phyloP scores from a whole-genome alignment of 2,888 invertebrate species.

The Leucophenga maculata region DNA sequence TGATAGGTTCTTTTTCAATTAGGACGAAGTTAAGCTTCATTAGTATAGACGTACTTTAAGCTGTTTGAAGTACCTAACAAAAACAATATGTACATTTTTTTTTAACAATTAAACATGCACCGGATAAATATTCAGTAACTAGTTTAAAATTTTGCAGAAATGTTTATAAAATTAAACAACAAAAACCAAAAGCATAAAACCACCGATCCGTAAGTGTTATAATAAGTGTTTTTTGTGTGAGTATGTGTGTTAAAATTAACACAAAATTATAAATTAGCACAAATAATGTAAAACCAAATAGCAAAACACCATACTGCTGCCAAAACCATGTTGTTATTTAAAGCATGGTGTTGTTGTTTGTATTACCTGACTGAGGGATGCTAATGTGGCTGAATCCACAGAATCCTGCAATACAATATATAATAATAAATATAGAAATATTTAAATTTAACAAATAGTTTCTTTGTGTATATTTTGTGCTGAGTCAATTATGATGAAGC shows the following conservation, averaged over 20 bases:
- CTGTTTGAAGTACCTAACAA: too few species aligned
- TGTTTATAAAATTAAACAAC: neutral
- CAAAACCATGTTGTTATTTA: constrained; percentile 7
- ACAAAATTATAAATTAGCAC: constrained; percentile 1
- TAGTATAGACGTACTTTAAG: too few species aligned
- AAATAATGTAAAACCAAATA: neutral
- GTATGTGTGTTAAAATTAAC: neutral
- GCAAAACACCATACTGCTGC: neutral
- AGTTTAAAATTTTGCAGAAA: neutral
- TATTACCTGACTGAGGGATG: constrained; percentile 73
- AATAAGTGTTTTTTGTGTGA: too few species aligned
- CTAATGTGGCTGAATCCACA: constrained; percentile 73
- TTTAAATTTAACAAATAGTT: constrained; percentile 33
- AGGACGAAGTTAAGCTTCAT: too few species aligned
- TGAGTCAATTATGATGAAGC: neutral
- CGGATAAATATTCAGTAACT: neutral
- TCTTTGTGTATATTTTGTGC: neutral
- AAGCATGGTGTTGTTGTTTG: constrained; percentile 34
- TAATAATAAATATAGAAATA: constrained; percentile 56
- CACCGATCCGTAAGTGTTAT: neutral
- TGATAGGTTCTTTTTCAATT: too few species aligned
- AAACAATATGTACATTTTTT: neutral
- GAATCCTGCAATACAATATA: constrained; percentile 72
- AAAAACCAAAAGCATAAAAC: neutral
- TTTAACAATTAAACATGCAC: neutral